These are phyloP conservation scores for Cheilosia grossa DNA, from an alignment of 2,888 invertebrate genomes.

Conservation along the genomic window DNA sequence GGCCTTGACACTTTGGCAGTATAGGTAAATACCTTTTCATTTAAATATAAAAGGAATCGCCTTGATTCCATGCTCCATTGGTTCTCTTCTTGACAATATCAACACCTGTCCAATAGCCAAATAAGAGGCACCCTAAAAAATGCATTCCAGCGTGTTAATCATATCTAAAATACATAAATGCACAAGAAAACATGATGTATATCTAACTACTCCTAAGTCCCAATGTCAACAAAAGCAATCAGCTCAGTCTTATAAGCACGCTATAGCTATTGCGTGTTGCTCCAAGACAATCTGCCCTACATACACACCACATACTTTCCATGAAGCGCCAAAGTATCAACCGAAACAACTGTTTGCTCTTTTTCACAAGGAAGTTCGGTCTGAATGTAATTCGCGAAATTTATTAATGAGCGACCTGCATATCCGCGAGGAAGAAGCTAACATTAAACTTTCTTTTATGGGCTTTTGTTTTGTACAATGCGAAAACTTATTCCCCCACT, in stretches of 20 bases:
- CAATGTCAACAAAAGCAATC: neutral
- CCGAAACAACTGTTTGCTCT: neutral
- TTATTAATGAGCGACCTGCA: conserved; percentile 49
- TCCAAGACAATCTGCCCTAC: conserved; percentile 9
- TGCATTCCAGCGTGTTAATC: neutral
- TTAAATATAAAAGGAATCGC: no score
- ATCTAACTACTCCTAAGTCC: neutral
- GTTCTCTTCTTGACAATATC: neutral
- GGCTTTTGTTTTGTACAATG: conserved; percentile 40
- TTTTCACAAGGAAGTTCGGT: neutral
- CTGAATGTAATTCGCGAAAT: conserved; percentile 1
- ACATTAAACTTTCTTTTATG: conserved; percentile 39
- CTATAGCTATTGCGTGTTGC: conserved; percentile 40
- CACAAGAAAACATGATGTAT: neutral
- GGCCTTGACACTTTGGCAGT: no score
- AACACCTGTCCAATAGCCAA: neutral
- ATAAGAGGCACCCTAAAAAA: neutral
- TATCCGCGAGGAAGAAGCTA: conserved; percentile 21
- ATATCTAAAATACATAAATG: neutral
- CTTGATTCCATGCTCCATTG: no score
- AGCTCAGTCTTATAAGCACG: neutral
- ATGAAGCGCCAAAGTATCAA: conserved; percentile 8
- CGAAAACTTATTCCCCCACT: neutral
- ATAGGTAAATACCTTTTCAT: no score
- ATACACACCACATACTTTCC: conserved; percentile 44